Conservation (phyloP, 2,888 invertebrate genomes). For the Drosophila anomalata region DNA sequence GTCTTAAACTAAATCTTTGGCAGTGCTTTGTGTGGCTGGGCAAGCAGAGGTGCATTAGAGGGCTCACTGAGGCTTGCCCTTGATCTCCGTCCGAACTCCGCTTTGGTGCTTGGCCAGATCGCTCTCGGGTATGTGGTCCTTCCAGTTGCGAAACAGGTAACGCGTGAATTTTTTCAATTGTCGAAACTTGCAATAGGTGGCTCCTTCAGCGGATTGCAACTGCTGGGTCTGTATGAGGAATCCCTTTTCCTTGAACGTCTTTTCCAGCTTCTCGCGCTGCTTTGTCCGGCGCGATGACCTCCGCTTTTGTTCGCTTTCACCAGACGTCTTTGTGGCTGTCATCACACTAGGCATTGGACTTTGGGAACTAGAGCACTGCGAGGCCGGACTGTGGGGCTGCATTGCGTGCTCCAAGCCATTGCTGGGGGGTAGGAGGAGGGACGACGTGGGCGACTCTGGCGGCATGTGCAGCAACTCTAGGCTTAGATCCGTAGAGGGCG, state of each 20-base stretch:
- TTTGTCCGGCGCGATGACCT: constrained; percentile 92
- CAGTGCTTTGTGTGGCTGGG: constrained; percentile 52
- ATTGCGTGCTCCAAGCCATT: constrained; percentile 56
- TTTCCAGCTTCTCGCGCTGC: constrained; percentile 94
- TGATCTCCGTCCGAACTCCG: constrained; percentile 28
- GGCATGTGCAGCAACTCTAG: constrained; percentile 82
- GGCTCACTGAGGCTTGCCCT: constrained; percentile 48
- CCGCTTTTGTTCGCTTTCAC: constrained; percentile 87
- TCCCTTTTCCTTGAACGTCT: constrained; percentile 96
- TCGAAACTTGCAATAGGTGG: constrained; percentile 96
- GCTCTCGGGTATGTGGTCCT: constrained; percentile 92
- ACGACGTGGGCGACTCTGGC: constrained; percentile 79
- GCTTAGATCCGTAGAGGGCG: constrained; percentile 82
- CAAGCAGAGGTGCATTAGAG: constrained; percentile 2
- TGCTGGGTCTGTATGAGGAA: constrained; percentile 97
- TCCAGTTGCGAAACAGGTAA: constrained; percentile 96
- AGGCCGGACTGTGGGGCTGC: constrained; percentile 55
- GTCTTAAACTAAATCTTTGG: constrained; percentile 65
- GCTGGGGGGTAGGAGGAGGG: constrained; percentile 61
- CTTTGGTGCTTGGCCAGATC: constrained; percentile 58
- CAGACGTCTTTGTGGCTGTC: constrained; percentile 14
- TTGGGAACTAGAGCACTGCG: constrained; percentile 50
- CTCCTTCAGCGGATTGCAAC: constrained; percentile 95
- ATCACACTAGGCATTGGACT: constrained; percentile 41
- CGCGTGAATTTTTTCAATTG: constrained; percentile 95